Evolutionary conservation across 2,888 invertebrate genomes (phyloP), one percentile per base, ranked within the genome.

Genomic region (Ormyrus pomaceus): DNA sequence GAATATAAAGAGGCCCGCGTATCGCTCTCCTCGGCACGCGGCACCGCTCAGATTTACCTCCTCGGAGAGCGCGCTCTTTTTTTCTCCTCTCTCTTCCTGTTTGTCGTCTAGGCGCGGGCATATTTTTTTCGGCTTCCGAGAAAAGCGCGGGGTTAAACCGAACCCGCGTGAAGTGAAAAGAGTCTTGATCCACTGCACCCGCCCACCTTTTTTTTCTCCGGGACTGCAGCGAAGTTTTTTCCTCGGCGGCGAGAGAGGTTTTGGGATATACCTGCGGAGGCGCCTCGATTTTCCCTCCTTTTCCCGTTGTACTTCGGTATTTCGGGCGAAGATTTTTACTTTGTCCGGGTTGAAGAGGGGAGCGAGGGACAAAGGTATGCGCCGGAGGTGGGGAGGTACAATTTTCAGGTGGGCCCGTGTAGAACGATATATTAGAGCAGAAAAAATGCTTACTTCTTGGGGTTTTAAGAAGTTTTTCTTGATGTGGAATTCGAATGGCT

Each of bases 311-410:
- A 56, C 69, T 69, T 56, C 65, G 55, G 4, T 2, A 34, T 7
- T 45, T 19, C 13, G 13, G 4, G 55, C 58, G 58, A 75, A 66
- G 74, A 75, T 75, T 64, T 34, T 64, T 74, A 65, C 73, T 74
- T 74, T 56, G 73, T 74, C 46, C 0, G 62, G 45, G 53, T 61
- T 3, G 61, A 51, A 56, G 55, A 34, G 6, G 48, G 19, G 58
- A 58, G 55, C 34, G 7, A 46, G 9, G 8, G 71, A n/a, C 62
- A 45, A 13, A 55, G 72, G 53, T 10, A 72, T 8, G 59, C 46
- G 6, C 13, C 51, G n/a, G 34, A 11, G 34, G 55, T 8, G 64
- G 64, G 50, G 48, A 34, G 11, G 59, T 55, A 6, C n/a, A n/a
- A 0, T 34, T 34, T 34, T 34, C 34, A 34, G 34, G 34, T 34